Conservation (phyloP, 1,140 invertebrate genomes). For the Drosophila pandora region DNA sequence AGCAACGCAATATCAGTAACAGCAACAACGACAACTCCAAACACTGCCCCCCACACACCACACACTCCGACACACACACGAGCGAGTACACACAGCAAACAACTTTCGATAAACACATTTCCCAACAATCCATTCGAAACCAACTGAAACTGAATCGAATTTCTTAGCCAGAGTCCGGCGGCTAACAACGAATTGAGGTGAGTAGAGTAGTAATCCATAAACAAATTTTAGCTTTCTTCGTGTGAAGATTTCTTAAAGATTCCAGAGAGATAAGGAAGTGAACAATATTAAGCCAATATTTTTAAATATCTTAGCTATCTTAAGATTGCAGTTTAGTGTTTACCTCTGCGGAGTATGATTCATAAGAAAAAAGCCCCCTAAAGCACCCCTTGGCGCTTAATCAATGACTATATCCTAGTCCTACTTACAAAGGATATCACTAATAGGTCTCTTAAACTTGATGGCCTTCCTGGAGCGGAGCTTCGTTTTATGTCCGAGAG, state of each 20-base stretch:
- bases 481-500: slow-evolving; percentile 42
- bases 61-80: slow-evolving; percentile 37
- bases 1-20: slow-evolving; percentile 24
- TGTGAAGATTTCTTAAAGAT: not conserved
- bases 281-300: not conserved
- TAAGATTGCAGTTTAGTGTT: not conserved
- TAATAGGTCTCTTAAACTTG: slow-evolving; percentile 26
- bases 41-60: slow-evolving; percentile 20
- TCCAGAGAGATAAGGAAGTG: not conserved
- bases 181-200: slow-evolving; percentile 52
- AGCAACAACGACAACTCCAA: slow-evolving; percentile 36
- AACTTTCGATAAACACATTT: slow-evolving; percentile 56
- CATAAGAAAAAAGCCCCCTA: no score
- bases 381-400: not conserved
- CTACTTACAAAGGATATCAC: slow-evolving; percentile 15
- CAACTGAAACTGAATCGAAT: slow-evolving; percentile 52
- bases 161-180: slow-evolving; percentile 20
- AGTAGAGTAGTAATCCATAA: slow-evolving; percentile 33
- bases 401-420: not conserved
- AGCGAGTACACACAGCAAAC: slow-evolving; percentile 57
- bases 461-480: slow-evolving; percentile 29
- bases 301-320: not conserved
- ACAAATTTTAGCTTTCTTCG: slow-evolving; percentile 4
- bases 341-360: no score
- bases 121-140: slow-evolving; percentile 32